A percentile compares a stretch with the other conserved stretches of the same genome.
These are phyloP conservation scores for Synergus japonicus DNA, from an alignment of 2,888 invertebrate species.

Conservation along the genomic window DNA sequence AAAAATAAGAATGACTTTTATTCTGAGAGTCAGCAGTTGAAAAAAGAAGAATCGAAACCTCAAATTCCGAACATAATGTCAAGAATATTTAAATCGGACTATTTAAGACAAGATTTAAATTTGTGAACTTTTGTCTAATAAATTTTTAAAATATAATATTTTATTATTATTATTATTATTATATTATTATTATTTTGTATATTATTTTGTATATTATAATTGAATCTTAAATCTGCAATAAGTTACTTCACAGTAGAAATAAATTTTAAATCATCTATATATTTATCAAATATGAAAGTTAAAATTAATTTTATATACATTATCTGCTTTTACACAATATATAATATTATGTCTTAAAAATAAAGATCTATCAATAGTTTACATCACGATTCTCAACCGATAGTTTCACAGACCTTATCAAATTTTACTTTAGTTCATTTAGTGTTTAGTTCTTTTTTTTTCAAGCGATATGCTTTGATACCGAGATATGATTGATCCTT, in stretches of 20 bases:
- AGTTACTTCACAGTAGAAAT: not conserved
- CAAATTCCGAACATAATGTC: slow-evolving; percentile 45
- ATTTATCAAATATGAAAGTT: not conserved
- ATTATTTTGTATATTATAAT: too few species aligned
- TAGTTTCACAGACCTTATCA: slow-evolving; percentile 4
- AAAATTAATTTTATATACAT: slow-evolving; percentile 16
- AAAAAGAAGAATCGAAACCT: not conserved
- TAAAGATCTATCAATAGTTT: slow-evolving; percentile 9
- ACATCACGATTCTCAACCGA: not conserved
- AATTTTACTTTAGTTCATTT: not conserved
- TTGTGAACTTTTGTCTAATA: not conserved
- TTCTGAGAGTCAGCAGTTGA: not conserved
- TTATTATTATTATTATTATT: not conserved
- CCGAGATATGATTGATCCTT: not conserved
- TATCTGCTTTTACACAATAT: slow-evolving; percentile 12
- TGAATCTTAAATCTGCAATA: too few species aligned
- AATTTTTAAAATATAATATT: not conserved
- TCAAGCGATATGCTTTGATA: slow-evolving; percentile 3
- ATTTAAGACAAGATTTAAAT: slow-evolving; percentile 56
- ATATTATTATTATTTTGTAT: too few species aligned
- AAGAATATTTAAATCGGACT: slow-evolving; percentile 63
- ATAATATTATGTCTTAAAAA: slow-evolving; percentile 30
- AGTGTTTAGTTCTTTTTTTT: not conserved
- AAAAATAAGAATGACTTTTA: not conserved
- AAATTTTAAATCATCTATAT: not conserved